Percentiles rank a stretch among this genome's conserved stretches.
Conservation (phyloP, 2,797 vertebrate genomes). For the Acestrorhynchus altus region DNA sequence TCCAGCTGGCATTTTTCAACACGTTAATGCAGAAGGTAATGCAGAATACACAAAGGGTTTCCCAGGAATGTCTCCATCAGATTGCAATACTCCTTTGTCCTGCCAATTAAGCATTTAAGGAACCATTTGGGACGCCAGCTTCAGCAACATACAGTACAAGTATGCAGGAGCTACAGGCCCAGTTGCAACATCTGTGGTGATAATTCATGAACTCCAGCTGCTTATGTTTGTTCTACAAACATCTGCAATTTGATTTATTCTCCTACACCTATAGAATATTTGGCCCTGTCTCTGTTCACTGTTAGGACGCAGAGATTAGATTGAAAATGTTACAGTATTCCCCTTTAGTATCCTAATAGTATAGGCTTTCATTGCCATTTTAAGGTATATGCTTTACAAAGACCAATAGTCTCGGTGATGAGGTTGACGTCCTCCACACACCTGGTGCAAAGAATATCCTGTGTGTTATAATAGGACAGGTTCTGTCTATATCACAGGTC, state of each 20-base stretch:
- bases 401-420: neutral
- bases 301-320: no score
- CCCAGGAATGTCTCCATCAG: no score
- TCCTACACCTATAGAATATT: no score
- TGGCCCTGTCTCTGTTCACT: no score
- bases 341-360: neutral
- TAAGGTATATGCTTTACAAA: neutral
- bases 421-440: neutral
- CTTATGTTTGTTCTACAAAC: slow-evolving; percentile 4
- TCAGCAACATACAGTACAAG: no score
- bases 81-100: no score
- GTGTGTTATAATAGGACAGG: neutral
- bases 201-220: slow-evolving; percentile 13
- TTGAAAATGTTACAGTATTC: neutral
- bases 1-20: no score
- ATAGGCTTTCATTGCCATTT: neutral
- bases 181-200: neutral
- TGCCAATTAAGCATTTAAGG: no score
- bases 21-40: no score
- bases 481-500: neutral
- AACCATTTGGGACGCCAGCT: no score
- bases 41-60: no score
- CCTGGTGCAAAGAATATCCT: neutral
- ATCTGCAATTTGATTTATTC: neutral
- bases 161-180: no score